Percentiles rank a stretch among this genome's conserved stretches.
phyloP scores from a whole-genome alignment of 2,113 vertebrate genomes.

The Sander lucioperca region DNA sequence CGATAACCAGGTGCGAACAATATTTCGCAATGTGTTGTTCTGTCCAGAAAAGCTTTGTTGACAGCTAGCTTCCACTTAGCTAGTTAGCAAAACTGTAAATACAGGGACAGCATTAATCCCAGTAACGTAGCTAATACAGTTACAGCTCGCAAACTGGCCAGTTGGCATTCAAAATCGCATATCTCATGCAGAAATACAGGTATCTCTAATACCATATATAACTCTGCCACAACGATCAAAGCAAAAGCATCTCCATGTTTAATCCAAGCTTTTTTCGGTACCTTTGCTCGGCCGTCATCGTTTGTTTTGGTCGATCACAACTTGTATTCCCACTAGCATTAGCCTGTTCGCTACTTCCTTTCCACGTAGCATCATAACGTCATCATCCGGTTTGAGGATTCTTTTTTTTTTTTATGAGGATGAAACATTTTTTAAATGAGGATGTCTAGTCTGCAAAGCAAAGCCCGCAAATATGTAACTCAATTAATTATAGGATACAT shows the following conservation, averaged over 20 bases:
- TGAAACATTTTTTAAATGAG: too few species aligned
- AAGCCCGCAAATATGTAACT: too few species aligned
- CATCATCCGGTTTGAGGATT: slow-evolving; percentile 5
- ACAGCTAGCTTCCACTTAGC: slow-evolving; percentile 12
- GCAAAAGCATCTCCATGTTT: background rate
- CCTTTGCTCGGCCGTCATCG: slow-evolving; percentile 38
- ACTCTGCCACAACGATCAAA: background rate
- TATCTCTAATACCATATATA: background rate
- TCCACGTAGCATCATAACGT: slow-evolving; percentile 83
- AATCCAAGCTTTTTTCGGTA: slow-evolving; percentile 8
- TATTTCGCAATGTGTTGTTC: background rate
- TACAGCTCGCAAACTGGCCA: slow-evolving; percentile 30
- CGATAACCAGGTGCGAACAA: background rate
- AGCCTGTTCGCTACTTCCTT: slow-evolving; percentile 77
- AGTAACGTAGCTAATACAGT: slow-evolving; percentile 6
- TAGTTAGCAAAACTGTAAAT: slow-evolving; percentile 43
- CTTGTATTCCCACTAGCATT: slow-evolving; percentile 55
- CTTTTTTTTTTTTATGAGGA: too few species aligned
- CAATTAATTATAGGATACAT: background rate
- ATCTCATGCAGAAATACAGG: background rate
- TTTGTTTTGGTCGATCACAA: slow-evolving; percentile 80
- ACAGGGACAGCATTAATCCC: background rate
- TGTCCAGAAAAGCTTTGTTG: background rate
- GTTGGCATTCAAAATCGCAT: slow-evolving; percentile 6
- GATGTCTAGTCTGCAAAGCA: too few species aligned